Conservation (phyloP, 2,113 vertebrate genomes). For the human region GRCh38 chr6:371001-371500, state of each 20-base stretch:
- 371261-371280: too few relatives aligned
- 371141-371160: rapidly evolving
- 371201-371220: too few relatives aligned
- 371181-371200: rapidly evolving
- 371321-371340: rapidly evolving
- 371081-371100: background rate
- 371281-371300: background rate
- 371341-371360: background rate
- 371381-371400: background rate
- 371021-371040: too few relatives aligned
- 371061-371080: rapidly evolving
- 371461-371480: background rate
- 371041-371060: background rate
- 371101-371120: too few relatives aligned
- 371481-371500: too few relatives aligned
- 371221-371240: too few relatives aligned
- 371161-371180: too few relatives aligned
- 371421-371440: background rate
- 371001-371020: rapidly evolving
- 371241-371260: too few relatives aligned
- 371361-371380: background rate
- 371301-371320: too few relatives aligned
- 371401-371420: too few relatives aligned
- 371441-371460: too few relatives aligned
- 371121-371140: background rate